Evolutionary conservation across 2,113 vertebrate genomes (phyloP).

Genomic region (Ploceus nigricollis): DNA sequence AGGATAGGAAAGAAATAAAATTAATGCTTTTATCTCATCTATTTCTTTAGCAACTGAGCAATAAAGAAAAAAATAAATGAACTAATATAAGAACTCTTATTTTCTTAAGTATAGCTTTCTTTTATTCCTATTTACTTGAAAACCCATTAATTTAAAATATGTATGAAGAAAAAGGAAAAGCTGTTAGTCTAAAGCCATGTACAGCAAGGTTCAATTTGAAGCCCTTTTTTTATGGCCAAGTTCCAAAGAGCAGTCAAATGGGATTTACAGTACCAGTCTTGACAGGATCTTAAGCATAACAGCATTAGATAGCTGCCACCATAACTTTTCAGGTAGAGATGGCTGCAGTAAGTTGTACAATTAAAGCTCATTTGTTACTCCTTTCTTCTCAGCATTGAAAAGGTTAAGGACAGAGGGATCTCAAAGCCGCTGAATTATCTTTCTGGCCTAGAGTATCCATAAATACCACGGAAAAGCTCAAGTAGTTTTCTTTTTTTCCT

Average conservation of each 20-base stretch:
- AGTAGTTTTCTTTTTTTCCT: not conserved
- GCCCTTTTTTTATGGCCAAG: not conserved
- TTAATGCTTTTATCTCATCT: conserved; percentile 26
- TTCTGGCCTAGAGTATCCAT: not conserved
- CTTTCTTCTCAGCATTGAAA: not conserved
- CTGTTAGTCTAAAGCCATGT: not conserved
- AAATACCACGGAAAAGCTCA: not conserved
- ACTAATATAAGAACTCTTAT: not conserved
- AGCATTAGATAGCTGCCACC: not conserved
- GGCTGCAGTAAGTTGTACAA: not conserved
- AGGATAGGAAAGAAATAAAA: conserved; percentile 7
- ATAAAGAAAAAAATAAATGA: conserved; percentile 20
- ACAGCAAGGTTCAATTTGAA: conserved; percentile 1
- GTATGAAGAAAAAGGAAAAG: not conserved
- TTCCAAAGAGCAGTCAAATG: not conserved
- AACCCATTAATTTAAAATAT: conserved; percentile 40
- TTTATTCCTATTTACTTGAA: not conserved
- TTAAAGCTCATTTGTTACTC: not conserved
- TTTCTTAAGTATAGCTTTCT: not conserved
- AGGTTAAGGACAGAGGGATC: not conserved
- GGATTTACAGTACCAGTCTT: not conserved
- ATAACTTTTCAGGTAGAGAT: not conserved
- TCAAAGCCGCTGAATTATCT: not conserved
- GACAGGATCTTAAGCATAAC: conserved; percentile 19
- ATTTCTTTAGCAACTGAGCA: not conserved